Conservation (phyloP, 2,797 vertebrate species). For the Aeoliscus strigatus region DNA sequence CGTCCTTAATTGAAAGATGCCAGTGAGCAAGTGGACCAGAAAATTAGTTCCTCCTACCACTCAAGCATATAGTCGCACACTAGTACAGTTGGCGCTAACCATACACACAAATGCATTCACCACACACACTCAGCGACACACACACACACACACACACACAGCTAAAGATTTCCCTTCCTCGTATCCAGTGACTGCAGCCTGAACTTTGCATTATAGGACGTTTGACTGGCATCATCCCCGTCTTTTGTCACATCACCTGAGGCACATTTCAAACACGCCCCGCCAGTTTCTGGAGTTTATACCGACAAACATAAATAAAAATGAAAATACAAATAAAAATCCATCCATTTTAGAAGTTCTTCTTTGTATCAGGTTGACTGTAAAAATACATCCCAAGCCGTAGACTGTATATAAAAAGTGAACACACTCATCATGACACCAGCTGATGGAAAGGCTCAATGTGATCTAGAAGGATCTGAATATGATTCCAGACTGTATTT, state of each 20-base stretch:
- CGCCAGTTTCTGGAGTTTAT: background rate
- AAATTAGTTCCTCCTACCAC: slow-evolving; percentile 63
- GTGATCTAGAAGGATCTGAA: too few relatives aligned
- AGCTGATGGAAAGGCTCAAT: too few relatives aligned
- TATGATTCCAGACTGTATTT: too few relatives aligned
- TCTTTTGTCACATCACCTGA: slow-evolving; percentile 21
- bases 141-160: slow-evolving; percentile 12
- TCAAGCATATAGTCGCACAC: slow-evolving; percentile 24
- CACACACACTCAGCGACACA: slow-evolving; percentile 7
- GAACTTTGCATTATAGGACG: slow-evolving; percentile 41
- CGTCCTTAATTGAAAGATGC: slow-evolving; percentile 65
- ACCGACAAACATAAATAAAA: too few relatives aligned
- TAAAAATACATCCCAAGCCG: too few relatives aligned
- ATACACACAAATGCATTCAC: slow-evolving; percentile 16
- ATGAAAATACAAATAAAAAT: too few relatives aligned
- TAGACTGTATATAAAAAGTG: too few relatives aligned
- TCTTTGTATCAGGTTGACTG: too few relatives aligned
- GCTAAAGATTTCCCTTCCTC: slow-evolving; percentile 21
- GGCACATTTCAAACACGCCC: slow-evolving; percentile 11
- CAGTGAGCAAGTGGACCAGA: slow-evolving; percentile 57
- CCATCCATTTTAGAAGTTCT: too few relatives aligned
- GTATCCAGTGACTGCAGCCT: slow-evolving; percentile 28
- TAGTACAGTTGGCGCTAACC: slow-evolving; percentile 34
- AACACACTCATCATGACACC: too few relatives aligned
- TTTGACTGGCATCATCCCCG: slow-evolving; percentile 16